Base-by-base conservation (phyloP, 2,113 vertebrate species). In the Elachura formosa region DNA sequence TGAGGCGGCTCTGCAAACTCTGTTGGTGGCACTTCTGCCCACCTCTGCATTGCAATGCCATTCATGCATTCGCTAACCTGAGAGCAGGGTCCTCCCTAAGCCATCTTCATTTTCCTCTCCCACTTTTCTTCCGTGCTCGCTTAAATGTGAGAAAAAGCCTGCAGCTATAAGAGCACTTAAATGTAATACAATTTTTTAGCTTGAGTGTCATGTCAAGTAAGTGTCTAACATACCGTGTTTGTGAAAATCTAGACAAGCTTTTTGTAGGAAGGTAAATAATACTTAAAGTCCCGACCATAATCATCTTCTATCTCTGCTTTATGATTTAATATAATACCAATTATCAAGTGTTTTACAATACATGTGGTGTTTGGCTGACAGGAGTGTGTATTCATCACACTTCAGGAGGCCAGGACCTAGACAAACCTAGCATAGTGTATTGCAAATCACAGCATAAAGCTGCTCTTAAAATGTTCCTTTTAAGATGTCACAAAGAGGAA, bases 211-310 rank as follows among this genome's bases (percentile, higher is more conserved):
- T 64, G 62, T 46, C 87, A 89, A 96, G 63, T 90, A 93, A 96
- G 79, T 87, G 63, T 92, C 86, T 97, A 96, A 90, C 67, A 46
- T 66, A 74, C 73, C 67, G 58, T 63, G 90, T 95, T 96, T 72
- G 55, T 94, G 75, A 87, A 97, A 93, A 80, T 78, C 84, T 84
- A 96, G 96, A 93, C 94, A 94, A 89, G 77, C 40, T 91, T 93
- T 93, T 96, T 90, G 75, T 28, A 63, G n/a, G 64, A 96, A 96
- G n/a, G 77, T 95, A 97, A 97, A 95, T 93, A 97, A 94, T 84
- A 93, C 83, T 84, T 91, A 67, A 84, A 93, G 18, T 69, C 82
- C 49, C 87, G 82, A 84, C 56, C 34, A 46, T 45, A 85, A 69
- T 58, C 61, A 38, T 73, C 84, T 68, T 52, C 69, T 80, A 45